phyloP scores from a whole-genome alignment of 2,888 invertebrate species.

The Entomobrya multifasciata region DNA sequence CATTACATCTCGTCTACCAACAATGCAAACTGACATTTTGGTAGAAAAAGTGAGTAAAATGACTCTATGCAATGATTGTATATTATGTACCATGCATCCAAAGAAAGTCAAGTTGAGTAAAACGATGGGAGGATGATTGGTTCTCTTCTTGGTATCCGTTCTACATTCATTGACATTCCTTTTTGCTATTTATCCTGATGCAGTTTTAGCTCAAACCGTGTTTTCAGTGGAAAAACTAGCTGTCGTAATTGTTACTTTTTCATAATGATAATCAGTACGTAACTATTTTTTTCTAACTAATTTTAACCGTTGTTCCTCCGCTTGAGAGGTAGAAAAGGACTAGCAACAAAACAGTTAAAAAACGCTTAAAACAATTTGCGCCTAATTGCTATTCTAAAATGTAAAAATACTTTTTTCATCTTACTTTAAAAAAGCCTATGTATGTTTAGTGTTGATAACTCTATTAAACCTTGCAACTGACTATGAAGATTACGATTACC shows the following conservation, averaged over 20 bases:
- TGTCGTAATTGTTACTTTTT: slow-evolving; percentile 17
- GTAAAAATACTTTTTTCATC: neutral
- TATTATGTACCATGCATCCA: no score
- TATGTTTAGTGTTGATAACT: no score
- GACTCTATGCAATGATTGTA: slow-evolving; percentile 9
- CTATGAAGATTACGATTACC: no score
- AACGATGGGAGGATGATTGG: slow-evolving; percentile 12
- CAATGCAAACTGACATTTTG: slow-evolving; percentile 23
- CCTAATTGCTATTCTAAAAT: neutral
- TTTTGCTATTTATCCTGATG: no score
- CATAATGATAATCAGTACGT: slow-evolving; percentile 16
- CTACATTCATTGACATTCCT: neutral
- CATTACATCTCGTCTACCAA: neutral
- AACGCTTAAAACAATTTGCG: neutral
- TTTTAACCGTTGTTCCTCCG: slow-evolving; percentile 25
- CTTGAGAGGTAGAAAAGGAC: slow-evolving; percentile 24
- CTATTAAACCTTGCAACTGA: no score
- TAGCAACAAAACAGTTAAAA: slow-evolving; percentile 45
- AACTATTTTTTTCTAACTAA: slow-evolving; percentile 11
- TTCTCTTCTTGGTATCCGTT: neutral
- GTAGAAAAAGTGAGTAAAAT: neutral
- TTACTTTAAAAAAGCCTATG: neutral
- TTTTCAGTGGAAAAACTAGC: slow-evolving; percentile 7
- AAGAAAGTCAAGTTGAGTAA: slow-evolving; percentile 25
- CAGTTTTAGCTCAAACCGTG: neutral